A percentile compares a stretch with the other conserved stretches of the same genome.
These are phyloP conservation scores for Thryonomys swinderianus DNA, from an alignment of 2,113 vertebrate genomes.

Conservation along the genomic window DNA sequence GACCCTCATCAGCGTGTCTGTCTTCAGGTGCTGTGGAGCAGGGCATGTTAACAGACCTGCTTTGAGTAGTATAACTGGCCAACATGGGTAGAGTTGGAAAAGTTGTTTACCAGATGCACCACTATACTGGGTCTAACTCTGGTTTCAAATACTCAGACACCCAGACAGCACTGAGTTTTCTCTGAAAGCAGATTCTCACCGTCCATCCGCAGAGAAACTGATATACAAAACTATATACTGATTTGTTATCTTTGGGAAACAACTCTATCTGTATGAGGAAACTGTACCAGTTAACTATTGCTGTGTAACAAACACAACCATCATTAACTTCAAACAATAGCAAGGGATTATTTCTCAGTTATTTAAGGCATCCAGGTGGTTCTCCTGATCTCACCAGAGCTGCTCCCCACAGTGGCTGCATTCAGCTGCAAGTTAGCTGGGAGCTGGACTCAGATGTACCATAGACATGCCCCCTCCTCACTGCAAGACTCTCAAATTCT, in stretches of 20 bases:
- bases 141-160: neutral
- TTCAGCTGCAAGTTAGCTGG: neutral
- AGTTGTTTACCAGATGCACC: neutral
- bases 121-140: neutral
- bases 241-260: neutral
- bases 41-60: neutral
- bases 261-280: neutral
- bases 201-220: neutral
- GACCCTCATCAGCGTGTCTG: neutral
- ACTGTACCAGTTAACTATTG: neutral
- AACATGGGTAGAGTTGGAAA: neutral
- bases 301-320: neutral
- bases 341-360: neutral
- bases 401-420: neutral
- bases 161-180: conserved; percentile 30
- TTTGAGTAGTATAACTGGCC: neutral
- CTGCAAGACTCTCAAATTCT: neutral
- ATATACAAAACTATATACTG: neutral
- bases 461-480: neutral
- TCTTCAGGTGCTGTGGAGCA: neutral
- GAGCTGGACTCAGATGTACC: neutral
- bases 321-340: neutral
- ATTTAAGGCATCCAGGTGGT: neutral
- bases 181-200: neutral
- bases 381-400: neutral